Evolutionary conservation across 2,113 vertebrate genomes (phyloP).

Genomic region (Coryphaenoides rupestris): DNA sequence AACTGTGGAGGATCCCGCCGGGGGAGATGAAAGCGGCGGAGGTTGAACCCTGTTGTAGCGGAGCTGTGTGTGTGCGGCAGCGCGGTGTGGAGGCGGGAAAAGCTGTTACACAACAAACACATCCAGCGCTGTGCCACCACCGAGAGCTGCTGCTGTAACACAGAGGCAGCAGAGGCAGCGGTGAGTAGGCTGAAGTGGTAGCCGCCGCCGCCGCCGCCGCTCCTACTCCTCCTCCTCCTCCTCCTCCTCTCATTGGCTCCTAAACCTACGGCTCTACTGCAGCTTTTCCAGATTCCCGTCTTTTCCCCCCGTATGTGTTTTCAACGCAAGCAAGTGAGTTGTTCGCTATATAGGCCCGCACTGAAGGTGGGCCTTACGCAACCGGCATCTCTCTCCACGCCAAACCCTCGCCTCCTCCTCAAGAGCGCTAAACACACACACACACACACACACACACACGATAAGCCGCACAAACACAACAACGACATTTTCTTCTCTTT

Average conservation of each 20-base stretch:
- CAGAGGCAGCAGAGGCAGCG: background rate
- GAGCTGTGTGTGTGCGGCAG: background rate
- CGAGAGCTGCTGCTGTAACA: background rate
- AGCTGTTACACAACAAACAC: background rate
- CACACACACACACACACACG: too few species aligned
- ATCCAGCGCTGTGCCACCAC: background rate
- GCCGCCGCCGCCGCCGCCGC: too few species aligned
- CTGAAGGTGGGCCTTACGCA: too few species aligned
- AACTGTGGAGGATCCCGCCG: background rate
- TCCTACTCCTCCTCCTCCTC: too few species aligned
- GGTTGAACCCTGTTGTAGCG: background rate
- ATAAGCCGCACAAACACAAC: too few species aligned
- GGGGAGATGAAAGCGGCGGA: background rate
- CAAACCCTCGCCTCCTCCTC: too few species aligned
- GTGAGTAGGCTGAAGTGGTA: constrained; percentile 1
- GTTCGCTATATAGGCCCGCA: too few species aligned
- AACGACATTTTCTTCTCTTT: background rate
- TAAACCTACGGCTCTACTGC: background rate
- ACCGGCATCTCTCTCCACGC: too few species aligned
- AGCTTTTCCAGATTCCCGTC: background rate
- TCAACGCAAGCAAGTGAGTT: too few species aligned
- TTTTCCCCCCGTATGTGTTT: too few species aligned
- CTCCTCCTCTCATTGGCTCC: background rate
- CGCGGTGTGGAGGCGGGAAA: background rate
- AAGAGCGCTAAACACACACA: too few species aligned